Percentiles rank a stretch among this genome's conserved stretches.
Conservation (phyloP, 2,797 vertebrate genomes). For the Anomalospiza imberbis region DNA sequence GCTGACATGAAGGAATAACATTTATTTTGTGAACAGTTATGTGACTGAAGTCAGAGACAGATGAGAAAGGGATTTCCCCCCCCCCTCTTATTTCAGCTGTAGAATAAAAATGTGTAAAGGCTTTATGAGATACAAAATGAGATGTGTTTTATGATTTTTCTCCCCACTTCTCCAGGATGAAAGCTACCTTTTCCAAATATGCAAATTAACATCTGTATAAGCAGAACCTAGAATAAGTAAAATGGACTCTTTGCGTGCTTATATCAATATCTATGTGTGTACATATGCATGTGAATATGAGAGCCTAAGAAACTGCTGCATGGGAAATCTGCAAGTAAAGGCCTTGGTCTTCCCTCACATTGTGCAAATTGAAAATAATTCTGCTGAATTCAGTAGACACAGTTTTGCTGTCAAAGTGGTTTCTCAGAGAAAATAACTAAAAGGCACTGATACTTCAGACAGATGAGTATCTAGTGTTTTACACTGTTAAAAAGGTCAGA, state of each 20-base stretch:
- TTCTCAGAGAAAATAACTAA: not conserved
- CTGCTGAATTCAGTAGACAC: not conserved
- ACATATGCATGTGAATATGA: not conserved
- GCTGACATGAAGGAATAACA: slow-evolving; percentile 45
- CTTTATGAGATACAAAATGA: not conserved
- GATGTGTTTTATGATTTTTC: not conserved
- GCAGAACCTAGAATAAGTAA: not conserved
- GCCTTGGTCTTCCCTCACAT: not conserved
- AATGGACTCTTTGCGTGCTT: not conserved
- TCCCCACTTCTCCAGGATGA: not conserved
- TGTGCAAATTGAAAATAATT: not conserved
- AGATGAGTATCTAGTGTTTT: not conserved
- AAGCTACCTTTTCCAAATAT: slow-evolving; percentile 28
- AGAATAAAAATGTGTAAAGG: not conserved
- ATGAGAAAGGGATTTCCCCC: not conserved
- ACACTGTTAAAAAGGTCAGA: not conserved
- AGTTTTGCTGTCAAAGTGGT: not conserved
- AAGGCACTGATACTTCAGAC: not conserved
- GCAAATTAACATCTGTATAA: slow-evolving; percentile 38
- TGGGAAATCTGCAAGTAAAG: not conserved
- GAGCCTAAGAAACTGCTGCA: not conserved
- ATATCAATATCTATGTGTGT: not conserved
- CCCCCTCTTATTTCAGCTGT: not conserved
- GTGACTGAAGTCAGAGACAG: slow-evolving; percentile 13
- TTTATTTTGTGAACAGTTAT: slow-evolving; percentile 44